Conservation (phyloP, 2,113 vertebrate genomes). For the Bubo bubo region DNA sequence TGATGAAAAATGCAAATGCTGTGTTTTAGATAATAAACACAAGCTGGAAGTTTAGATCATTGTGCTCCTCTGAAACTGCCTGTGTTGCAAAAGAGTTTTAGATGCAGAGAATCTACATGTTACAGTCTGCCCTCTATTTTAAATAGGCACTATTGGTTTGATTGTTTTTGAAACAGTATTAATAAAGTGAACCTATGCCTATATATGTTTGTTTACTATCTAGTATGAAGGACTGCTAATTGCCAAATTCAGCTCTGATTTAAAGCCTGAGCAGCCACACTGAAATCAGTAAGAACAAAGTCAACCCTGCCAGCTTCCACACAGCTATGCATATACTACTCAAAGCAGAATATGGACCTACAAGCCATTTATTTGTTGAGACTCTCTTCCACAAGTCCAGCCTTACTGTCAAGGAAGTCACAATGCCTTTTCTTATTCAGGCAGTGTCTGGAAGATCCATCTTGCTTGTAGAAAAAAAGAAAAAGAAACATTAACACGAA, state of each 20-base stretch:
- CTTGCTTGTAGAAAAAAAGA: neutral
- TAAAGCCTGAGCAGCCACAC: neutral
- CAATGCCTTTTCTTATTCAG: neutral
- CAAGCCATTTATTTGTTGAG: neutral
- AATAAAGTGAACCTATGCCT: neutral
- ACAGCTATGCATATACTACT: neutral
- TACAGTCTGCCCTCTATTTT: neutral
- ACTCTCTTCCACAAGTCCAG: neutral
- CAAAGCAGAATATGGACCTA: neutral
- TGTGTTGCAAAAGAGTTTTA: neutral
- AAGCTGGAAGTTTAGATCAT: neutral
- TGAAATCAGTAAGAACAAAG: neutral
- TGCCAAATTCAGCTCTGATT: neutral
- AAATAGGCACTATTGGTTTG: neutral
- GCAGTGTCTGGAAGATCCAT: neutral
- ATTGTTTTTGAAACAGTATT: neutral
- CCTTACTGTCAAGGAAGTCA: neutral
- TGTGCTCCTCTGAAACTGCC: neutral
- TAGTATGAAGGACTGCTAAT: neutral
- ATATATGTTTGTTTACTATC: neutral
- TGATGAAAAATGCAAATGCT: neutral
- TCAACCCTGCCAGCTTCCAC: neutral
- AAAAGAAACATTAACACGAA: neutral
- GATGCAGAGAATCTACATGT: neutral
- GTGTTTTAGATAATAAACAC: neutral